Evolutionary conservation across 2,888 invertebrate species (phyloP), one percentile per base, ranked within the genome.

Genomic region (Orthosia gracilis): DNA sequence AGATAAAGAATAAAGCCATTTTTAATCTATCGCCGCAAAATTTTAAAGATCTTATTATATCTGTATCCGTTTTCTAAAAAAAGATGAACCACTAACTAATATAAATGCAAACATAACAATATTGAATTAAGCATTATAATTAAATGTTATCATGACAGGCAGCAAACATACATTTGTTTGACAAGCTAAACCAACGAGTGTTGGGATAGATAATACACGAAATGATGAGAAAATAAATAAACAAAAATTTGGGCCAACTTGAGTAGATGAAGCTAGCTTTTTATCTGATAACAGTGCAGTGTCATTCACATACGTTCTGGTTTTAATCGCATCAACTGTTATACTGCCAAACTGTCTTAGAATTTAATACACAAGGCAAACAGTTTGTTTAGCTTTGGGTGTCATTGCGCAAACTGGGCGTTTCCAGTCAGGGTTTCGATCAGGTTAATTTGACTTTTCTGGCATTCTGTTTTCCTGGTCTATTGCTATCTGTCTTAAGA

Each of bases 281-380:
- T 81, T 67, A 76, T 68, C 69, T 64, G 77, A 81, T 73, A 71
- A 73, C 66, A 83, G 58, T 73, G 85, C 79, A 78, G 70, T 78
- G 79, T 71, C 59, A 70, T 82, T 78, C 63, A 69, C 65, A 57
- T 69, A 73, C 23, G 45, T 3, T 61, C 52, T 21, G 15, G 26
- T 54, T 83, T 68, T 59, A 57, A 72, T 68, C 73, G 52, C 45
- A 64, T 77, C 78, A 78, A 55, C 40, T 62, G 61, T 31, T 23
- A 75, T 58, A 72, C 18, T 54, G 64, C 40, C 47, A 59, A 61
- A 75, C 15, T 47, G 67, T 76, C 81, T 59, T 55, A 54, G 23
- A n/a, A 26, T 55, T 59, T 65, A 52, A 62, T 47, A 54, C 15
- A n/a, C 3, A 50, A 9, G n/a, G 47, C 45, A 76, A 76, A 81